Conservation (phyloP, 2,888 invertebrate genomes). For the Hartigia nigra region DNA sequence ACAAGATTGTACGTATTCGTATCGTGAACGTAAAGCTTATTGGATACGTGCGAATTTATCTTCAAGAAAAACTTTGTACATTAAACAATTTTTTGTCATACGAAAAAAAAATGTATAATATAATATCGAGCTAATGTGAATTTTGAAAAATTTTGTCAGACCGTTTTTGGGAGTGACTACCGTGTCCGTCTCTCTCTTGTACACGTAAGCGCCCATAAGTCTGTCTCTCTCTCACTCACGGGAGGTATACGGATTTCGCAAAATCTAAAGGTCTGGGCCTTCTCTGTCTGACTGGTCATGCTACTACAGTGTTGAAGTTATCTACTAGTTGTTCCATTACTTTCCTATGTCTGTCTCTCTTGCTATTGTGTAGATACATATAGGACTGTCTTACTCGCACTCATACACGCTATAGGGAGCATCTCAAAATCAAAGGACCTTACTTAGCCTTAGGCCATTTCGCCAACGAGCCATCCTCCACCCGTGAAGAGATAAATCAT, state of each 20-base stretch:
- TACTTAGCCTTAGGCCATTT: conserved; percentile 25
- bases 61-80: not conserved
- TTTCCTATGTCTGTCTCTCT: not conserved
- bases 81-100: not conserved
- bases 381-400: not conserved
- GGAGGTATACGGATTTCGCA: not conserved
- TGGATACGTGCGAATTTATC: not conserved
- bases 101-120: not conserved
- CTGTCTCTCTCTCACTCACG: not conserved
- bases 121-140: not conserved
- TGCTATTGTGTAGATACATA: not conserved
- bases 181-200: not conserved
- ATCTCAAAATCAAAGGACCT: not conserved
- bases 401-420: not conserved
- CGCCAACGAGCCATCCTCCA: conserved; percentile 32
- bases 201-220: not conserved
- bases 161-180: not conserved
- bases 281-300: not conserved
- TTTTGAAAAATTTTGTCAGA: not conserved
- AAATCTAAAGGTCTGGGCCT: not conserved
- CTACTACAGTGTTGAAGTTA: not conserved
- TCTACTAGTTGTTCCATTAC: not conserved
- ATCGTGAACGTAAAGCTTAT: not conserved
- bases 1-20: not conserved
- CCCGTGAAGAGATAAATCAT: conserved; percentile 63